phyloP scores from a whole-genome alignment of 2,113 vertebrate species.

The Chloebia gouldiae region DNA sequence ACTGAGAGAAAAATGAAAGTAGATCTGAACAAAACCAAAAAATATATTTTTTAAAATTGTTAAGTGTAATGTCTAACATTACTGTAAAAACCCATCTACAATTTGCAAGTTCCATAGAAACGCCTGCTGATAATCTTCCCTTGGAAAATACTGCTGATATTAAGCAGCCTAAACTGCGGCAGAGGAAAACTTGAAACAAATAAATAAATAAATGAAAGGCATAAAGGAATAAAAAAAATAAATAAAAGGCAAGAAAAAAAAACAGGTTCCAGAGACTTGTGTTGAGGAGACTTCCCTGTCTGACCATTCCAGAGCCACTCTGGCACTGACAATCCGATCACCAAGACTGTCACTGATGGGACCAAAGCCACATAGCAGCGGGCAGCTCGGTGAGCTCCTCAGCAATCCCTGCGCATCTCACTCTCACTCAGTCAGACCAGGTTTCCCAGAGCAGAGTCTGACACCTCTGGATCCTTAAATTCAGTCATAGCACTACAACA shows the following conservation, averaged over 20 bases:
- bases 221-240: too few relatives aligned
- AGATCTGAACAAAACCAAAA: not conserved
- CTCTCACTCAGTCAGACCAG: not conserved
- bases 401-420: not conserved
- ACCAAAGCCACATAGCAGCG: rapidly evolving
- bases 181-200: not conserved
- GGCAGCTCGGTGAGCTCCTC: not conserved
- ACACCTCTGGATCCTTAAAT: not conserved
- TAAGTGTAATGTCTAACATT: not conserved
- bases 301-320: not conserved
- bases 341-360: not conserved
- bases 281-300: not conserved
- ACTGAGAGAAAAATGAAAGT: not conserved
- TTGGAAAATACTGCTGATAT: not conserved
- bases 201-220: too few relatives aligned
- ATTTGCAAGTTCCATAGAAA: not conserved
- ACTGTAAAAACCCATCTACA: not conserved
- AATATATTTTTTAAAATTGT: rapidly evolving
- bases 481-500: not conserved
- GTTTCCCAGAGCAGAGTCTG: not conserved
- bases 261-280: not conserved
- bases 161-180: not conserved
- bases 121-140: not conserved
- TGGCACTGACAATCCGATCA: not conserved
- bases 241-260: not conserved